Base-by-base conservation (phyloP, 2,888 invertebrate species). In the Archips crataeganus region DNA sequence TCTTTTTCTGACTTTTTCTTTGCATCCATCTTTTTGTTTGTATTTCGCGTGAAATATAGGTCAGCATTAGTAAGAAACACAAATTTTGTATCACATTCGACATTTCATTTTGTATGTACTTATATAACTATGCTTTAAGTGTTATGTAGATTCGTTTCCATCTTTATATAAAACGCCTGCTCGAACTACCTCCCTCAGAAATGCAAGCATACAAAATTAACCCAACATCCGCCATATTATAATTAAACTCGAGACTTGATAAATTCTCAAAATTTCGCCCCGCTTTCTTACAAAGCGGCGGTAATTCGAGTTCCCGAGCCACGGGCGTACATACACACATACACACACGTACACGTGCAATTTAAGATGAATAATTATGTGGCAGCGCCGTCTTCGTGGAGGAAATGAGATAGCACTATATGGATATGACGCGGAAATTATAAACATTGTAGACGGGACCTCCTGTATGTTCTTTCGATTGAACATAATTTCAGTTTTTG, bases 281-380 rank as follows among this genome's bases (percentile, higher is more conserved):
- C 73, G 85, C 85, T 90, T 89, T 90, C 90, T 91, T 91, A 90
- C 90, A 89, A 90, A 88, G 89, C 79, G 80, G 89, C 79, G 80
- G 90, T 90, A 92, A 91, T 91, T 90, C 88, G 85, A 86, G 85
- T 76, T 81, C 72, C 85, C 83, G 87, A 84, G 81, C 79, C 76
- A 64, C 77, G 32, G 57, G 57, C 57, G 65, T 74, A 65, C 71
- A 51, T 66, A 79, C 87, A 87, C 85, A 90, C 90, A 89, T 90
- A 89, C 87, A 87, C 85, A 90, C 90, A 89, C 90, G 89, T 79
- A 86, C 87, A 85, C 88, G 90, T 91, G 92, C 94, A 93, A 92
- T 94, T 93, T 94, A 92, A 94, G 94, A 94, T 94, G 94, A 94
- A 94, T 94, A 94, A 94, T 94, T 94, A 94, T 94, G 93, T 94